Conservation (phyloP, 2,888 invertebrate species). For the Tachina fera region DNA sequence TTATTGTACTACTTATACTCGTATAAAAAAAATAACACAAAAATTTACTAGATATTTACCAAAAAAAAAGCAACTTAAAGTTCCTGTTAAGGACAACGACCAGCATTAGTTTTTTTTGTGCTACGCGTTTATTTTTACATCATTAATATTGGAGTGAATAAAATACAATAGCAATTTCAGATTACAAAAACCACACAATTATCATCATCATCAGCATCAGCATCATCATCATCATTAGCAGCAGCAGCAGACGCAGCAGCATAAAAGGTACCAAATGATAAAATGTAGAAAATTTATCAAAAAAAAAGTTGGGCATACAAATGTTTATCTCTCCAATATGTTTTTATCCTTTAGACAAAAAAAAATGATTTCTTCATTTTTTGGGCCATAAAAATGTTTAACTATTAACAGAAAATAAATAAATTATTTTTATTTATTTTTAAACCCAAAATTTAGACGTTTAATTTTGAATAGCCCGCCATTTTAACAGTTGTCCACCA, state of each 20-base stretch:
- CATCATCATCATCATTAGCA: background rate
- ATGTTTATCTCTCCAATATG: background rate
- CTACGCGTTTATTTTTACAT: constrained; percentile 16
- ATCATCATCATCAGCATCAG: background rate
- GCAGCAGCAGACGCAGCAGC: background rate
- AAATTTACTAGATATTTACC: constrained; percentile 10
- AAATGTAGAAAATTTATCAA: background rate
- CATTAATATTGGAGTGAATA: constrained; percentile 46
- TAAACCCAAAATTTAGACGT: no score
- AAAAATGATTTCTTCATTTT: background rate
- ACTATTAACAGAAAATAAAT: no score
- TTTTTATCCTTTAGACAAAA: background rate
- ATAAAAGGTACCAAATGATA: constrained; percentile 40
- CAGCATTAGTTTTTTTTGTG: constrained; percentile 26
- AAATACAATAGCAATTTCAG: constrained; percentile 19
- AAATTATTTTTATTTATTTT: no score
- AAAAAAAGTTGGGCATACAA: background rate
- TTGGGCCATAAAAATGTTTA: no score
- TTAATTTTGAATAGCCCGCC: no score
- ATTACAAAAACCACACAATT: constrained; percentile 1
- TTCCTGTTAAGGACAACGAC: constrained; percentile 60
- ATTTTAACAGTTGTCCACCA: no score
- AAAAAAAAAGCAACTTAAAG: constrained; percentile 37
- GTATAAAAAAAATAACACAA: background rate
- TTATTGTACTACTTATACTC: background rate